Evolutionary conservation across 2,797 vertebrate species (phyloP), one percentile per base, ranked within the genome.

Genomic region (Strix occidentalis): DNA sequence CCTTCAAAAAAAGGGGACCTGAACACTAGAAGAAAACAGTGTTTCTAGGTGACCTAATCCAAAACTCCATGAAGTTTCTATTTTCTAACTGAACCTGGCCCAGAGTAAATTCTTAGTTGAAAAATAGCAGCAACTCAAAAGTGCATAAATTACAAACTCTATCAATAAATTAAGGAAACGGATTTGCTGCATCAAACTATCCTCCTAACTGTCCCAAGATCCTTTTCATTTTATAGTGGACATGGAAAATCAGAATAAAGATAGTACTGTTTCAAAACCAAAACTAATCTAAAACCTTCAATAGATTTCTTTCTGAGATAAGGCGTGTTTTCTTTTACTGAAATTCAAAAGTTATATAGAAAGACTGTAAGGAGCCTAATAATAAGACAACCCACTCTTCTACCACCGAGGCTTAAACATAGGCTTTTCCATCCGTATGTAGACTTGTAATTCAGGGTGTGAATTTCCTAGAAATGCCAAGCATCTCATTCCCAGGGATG

Each of bases 121-220:
- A 97, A 91, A 95, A 78, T 80, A 93, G 84, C 95, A 93, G 89
- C 94, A 92, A 86, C 69, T 81, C 76, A 79, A 95, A 95, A 96
- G 96, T 97, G 94, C 92, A 94, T 88, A 84, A 69, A 81, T 86
- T 74, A 91, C 6, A 35, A 89, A 86, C 65, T 81, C 94, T 85
- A 64, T 71, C 60, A 94, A 72, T 96, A 96, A 93, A 93, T 93
- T 91, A 95, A 96, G 65, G 72, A 92, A 81, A 91, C 8, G 0
- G 50, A 84, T 89, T 71, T 96, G 95, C 85, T 87, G 77, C 84
- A 79, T 65, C 60, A 87, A 60, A 72, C 70, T 84, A 87, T 87
- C 35, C n/a, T 92, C 75, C 66, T 92, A 94, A 81, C 79, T 72
- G 29, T 85, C 48, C 37, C 43, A 84, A 58, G 74, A 94, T 72